phyloP scores from a whole-genome alignment of 2,113 vertebrate genomes.

The Sardina pilchardus region DNA sequence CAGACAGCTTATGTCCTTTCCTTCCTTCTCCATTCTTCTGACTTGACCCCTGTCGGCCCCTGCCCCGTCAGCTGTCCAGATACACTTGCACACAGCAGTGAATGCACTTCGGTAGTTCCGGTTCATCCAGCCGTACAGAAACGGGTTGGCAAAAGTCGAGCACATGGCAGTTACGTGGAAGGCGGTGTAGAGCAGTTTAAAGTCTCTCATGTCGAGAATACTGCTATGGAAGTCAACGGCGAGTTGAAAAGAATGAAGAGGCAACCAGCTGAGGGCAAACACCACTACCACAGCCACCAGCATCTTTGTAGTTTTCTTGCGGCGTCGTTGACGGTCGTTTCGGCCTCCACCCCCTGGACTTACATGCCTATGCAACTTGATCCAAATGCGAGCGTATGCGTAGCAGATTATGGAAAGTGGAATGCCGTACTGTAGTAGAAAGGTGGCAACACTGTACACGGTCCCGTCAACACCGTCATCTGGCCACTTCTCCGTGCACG shows the following conservation, averaged over 20 bases:
- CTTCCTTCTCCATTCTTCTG: not conserved
- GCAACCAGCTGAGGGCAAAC: constrained; percentile 93
- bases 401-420: constrained; percentile 88
- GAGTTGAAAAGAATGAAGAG: constrained; percentile 92
- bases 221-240: constrained; percentile 89
- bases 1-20: not conserved
- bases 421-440: constrained; percentile 89
- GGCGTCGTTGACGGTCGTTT: constrained; percentile 83
- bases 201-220: constrained; percentile 87
- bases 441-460: constrained; percentile 86
- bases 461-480: constrained; percentile 82
- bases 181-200: constrained; percentile 89
- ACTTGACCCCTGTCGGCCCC: not conserved
- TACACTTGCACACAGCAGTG: constrained; percentile 83
- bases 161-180: constrained; percentile 96
- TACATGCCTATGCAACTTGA: constrained; percentile 85
- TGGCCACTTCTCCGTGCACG: constrained; percentile 92
- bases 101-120: constrained; percentile 92
- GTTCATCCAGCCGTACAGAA: constrained; percentile 98
- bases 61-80: constrained; percentile 43
- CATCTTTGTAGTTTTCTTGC: constrained; percentile 93
- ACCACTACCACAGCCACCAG: constrained; percentile 91
- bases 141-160: constrained; percentile 92
- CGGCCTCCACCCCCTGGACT: constrained; percentile 72
- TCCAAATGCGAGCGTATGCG: constrained; percentile 90